phyloP scores from a whole-genome alignment of 1,140 invertebrate genomes.

The Zaprionus gabonicus region DNA sequence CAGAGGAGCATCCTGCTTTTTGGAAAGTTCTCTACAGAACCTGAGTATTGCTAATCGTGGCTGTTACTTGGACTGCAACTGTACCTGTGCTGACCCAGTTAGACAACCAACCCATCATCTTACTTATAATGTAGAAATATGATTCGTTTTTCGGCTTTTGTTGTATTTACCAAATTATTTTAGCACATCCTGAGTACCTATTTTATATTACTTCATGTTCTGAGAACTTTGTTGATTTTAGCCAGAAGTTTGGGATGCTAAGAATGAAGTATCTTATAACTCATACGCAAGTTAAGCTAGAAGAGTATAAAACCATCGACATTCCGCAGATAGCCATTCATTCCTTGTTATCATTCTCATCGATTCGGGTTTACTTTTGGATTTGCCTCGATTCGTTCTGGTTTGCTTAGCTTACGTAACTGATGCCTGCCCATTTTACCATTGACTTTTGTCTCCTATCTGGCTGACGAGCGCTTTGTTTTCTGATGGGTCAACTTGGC shows the following conservation, averaged over 20 bases:
- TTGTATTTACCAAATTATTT: not conserved
- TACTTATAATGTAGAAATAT: too few species aligned
- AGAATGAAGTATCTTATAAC: not conserved
- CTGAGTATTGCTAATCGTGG: too few species aligned
- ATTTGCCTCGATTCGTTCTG: slow-evolving; percentile 66
- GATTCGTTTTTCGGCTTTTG: not conserved
- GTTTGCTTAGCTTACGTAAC: slow-evolving; percentile 74
- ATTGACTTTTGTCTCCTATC: slow-evolving; percentile 68
- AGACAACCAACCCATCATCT: too few species aligned
- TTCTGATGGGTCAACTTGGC: slow-evolving; percentile 77
- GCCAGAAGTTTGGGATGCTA: not conserved
- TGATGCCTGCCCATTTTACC: slow-evolving; percentile 68
- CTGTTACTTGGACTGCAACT: too few species aligned
- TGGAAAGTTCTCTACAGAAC: too few species aligned
- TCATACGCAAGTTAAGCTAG: too few species aligned
- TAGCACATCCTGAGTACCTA: not conserved
- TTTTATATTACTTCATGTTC: not conserved
- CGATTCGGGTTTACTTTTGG: slow-evolving; percentile 31
- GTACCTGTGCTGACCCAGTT: too few species aligned
- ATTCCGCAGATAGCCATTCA: not conserved
- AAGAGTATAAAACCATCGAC: not conserved
- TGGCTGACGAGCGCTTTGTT: slow-evolving; percentile 54
- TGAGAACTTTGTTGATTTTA: not conserved
- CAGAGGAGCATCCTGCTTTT: too few species aligned
- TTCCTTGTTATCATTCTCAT: slow-evolving; percentile 3